phyloP scores from a whole-genome alignment of 2,797 vertebrate species.

The Cephalopachus bancanus region DNA sequence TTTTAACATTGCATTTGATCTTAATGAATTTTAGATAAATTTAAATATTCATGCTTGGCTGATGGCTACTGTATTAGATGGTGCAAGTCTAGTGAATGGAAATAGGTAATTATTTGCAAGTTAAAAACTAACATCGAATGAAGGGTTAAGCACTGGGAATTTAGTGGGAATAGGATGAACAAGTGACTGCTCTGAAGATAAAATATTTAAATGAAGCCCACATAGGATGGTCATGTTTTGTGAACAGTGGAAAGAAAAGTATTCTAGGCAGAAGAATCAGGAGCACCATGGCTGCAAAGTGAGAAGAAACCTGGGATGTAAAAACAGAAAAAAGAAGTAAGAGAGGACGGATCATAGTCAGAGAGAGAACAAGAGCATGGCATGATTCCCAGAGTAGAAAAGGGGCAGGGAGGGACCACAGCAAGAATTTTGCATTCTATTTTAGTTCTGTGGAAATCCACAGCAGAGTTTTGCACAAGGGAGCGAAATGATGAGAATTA shows the following conservation, averaged over 20 bases:
- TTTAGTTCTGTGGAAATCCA: no score
- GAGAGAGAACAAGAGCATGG: rapidly evolving
- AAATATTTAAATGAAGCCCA: neutral
- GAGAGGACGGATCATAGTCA: no score
- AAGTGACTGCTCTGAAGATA: neutral
- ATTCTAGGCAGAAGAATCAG: neutral
- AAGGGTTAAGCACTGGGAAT: neutral
- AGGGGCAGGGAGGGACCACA: neutral
- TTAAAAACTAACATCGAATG: neutral
- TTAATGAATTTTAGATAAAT: neutral
- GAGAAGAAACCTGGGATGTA: neutral
- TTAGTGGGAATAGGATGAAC: neutral
- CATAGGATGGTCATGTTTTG: neutral
- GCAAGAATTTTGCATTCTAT: neutral
- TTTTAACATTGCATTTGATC: neutral
- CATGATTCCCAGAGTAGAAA: neutral
- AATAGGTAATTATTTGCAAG: neutral
- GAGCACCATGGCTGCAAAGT: neutral
- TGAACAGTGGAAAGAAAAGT: neutral
- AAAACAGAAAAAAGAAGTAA: neutral
- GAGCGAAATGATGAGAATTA: neutral
- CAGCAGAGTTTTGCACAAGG: rapidly evolving
- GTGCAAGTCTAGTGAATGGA: neutral
- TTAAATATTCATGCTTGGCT: neutral
- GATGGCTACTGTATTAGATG: neutral